A percentile compares a stretch with the other conserved stretches of the same genome.
phyloP scores from a whole-genome alignment of 2,113 vertebrate species.

The Nansenia antarctica region DNA sequence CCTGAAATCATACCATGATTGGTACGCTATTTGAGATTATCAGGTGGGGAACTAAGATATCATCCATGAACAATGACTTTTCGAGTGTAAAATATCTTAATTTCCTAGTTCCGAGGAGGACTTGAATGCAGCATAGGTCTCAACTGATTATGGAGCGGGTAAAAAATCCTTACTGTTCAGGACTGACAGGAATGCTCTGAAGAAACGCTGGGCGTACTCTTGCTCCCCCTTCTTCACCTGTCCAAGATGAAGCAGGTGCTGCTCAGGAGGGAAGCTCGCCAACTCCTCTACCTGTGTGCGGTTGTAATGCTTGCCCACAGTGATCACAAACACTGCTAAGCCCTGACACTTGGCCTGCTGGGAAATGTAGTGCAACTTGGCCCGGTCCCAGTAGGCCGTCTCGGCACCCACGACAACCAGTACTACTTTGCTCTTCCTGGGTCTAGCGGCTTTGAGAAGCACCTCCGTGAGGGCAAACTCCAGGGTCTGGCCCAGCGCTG shows the following conservation, averaged over 20 bases:
- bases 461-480: conserved; percentile 74
- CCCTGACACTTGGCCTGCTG: conserved; percentile 80
- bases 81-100: too few relatives aligned
- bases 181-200: conserved; percentile 76
- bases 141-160: not conserved
- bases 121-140: not conserved
- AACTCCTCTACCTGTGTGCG: conserved; percentile 69
- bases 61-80: too few relatives aligned
- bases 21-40: too few relatives aligned
- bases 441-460: conserved; percentile 61
- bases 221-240: conserved; percentile 61
- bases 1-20: too few relatives aligned
- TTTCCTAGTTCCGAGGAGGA: too few relatives aligned
- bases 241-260: conserved; percentile 78
- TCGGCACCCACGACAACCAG: conserved; percentile 75
- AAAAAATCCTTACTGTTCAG: conserved; percentile 76
- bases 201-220: conserved; percentile 76
- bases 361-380: conserved; percentile 69
- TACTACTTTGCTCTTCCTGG: conserved; percentile 68
- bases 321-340: conserved; percentile 80
- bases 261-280: conserved; percentile 73
- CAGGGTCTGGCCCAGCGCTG: conserved; percentile 72
- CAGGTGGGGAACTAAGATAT: too few relatives aligned
- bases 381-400: conserved; percentile 72
- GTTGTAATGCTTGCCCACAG: conserved; percentile 63